phyloP scores from a whole-genome alignment of 2,888 invertebrate species.

The Trimorus sp. region DNA sequence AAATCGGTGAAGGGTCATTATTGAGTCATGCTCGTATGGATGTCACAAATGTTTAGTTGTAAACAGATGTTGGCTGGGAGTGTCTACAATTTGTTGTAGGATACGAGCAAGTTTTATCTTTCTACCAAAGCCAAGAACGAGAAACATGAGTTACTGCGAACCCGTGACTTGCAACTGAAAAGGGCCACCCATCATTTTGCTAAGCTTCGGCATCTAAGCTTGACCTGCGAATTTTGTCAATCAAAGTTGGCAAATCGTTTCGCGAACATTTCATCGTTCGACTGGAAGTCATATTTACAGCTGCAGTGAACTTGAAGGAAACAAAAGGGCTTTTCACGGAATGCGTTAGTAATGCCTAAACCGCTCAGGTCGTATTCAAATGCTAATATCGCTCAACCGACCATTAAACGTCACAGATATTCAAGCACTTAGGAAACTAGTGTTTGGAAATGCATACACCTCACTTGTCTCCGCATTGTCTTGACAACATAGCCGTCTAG shows the following conservation, averaged over 20 bases:
- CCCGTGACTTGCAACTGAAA: too few relatives aligned
- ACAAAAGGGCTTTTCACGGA: slow-evolving; percentile 51
- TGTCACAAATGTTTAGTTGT: too few relatives aligned
- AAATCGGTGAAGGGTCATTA: too few relatives aligned
- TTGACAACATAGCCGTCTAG: slow-evolving; percentile 62
- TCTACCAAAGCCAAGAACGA: too few relatives aligned
- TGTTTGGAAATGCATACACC: slow-evolving; percentile 64
- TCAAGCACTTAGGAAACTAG: slow-evolving; percentile 66
- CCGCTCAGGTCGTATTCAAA: slow-evolving; percentile 73
- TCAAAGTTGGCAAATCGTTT: neutral
- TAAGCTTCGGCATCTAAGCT: too few relatives aligned
- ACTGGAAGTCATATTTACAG: slow-evolving; percentile 33
- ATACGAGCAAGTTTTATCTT: too few relatives aligned
- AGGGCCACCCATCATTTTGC: too few relatives aligned
- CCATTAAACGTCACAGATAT: slow-evolving; percentile 71
- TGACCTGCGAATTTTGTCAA: too few relatives aligned
- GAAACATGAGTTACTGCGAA: too few relatives aligned
- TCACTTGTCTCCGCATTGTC: slow-evolving; percentile 64
- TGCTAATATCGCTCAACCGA: slow-evolving; percentile 74
- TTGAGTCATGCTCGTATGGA: too few relatives aligned
- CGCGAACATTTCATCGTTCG: slow-evolving; percentile 38
- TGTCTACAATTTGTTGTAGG: too few relatives aligned
- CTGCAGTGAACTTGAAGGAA: slow-evolving; percentile 44
- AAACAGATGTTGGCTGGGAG: too few relatives aligned
- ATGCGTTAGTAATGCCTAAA: slow-evolving; percentile 67